These are phyloP conservation scores for Plecotus auritus DNA, from an alignment of 2,113 vertebrate genomes.

Conservation along the genomic window DNA sequence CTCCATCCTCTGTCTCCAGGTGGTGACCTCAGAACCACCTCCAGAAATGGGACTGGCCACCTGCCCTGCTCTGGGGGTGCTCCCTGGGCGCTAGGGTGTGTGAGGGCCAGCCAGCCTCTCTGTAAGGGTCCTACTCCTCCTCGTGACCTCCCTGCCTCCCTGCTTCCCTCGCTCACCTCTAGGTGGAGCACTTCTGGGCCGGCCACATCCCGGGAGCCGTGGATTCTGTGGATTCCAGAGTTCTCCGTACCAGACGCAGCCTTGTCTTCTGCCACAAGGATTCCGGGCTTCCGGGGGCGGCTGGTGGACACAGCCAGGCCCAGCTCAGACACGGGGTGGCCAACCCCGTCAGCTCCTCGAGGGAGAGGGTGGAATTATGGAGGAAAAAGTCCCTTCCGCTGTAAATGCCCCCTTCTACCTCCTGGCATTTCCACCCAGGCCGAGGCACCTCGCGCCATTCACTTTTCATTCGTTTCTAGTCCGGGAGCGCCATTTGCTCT, in stretches of 20 bases:
- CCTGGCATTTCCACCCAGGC: no score
- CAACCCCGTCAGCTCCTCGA: not conserved
- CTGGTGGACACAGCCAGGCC: not conserved
- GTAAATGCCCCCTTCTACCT: not conserved
- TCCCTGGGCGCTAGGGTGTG: not conserved
- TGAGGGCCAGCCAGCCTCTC: not conserved
- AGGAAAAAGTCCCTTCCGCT: not conserved
- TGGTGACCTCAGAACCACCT: not conserved
- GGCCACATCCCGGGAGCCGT: not conserved
- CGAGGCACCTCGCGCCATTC: not conserved
- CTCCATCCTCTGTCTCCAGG: not conserved
- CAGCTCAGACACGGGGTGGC: not conserved
- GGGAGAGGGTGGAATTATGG: not conserved
- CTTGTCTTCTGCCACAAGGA: not conserved
- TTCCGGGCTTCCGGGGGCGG: not conserved
- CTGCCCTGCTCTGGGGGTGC: not conserved
- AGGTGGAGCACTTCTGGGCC: not conserved
- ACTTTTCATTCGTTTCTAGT: not conserved
- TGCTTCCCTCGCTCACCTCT: not conserved
- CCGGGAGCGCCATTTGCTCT: fast-evolving
- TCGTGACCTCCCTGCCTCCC: not conserved
- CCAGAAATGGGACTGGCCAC: not conserved
- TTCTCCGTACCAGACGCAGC: not conserved
- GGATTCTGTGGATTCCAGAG: not conserved
- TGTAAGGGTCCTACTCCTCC: not conserved